Conservation (phyloP, 2,888 invertebrate species). For the Lasioglossum morio region DNA sequence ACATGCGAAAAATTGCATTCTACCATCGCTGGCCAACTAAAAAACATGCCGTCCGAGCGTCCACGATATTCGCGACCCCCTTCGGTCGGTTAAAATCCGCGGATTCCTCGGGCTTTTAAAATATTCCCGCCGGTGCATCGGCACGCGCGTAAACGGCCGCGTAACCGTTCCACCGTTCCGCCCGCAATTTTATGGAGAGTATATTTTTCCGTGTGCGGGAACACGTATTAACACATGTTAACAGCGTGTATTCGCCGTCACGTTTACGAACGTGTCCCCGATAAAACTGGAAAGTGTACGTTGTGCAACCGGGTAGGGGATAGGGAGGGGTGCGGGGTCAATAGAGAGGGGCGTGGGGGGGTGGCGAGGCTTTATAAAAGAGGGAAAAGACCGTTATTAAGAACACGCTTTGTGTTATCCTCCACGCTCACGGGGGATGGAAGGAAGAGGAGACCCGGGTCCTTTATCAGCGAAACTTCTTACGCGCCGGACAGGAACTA, state of each 20-base stretch:
- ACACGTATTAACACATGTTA: slow-evolving; percentile 41
- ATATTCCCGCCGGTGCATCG: slow-evolving; percentile 2
- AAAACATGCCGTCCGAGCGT: neutral
- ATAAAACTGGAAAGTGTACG: slow-evolving; percentile 48
- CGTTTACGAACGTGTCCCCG: slow-evolving; percentile 36
- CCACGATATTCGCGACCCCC: neutral
- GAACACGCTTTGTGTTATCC: slow-evolving; percentile 55
- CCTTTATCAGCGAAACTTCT: slow-evolving; percentile 66
- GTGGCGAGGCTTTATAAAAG: slow-evolving; percentile 34
- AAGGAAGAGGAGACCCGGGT: slow-evolving; percentile 32
- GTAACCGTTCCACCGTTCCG: neutral
- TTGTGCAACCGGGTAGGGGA: neutral
- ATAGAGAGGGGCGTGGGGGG: neutral
- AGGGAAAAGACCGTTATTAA: slow-evolving; percentile 48
- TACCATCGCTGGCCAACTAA: neutral
- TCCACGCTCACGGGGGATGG: slow-evolving; percentile 17
- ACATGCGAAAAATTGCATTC: neutral
- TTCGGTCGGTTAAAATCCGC: neutral
- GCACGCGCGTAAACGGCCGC: slow-evolving; percentile 13
- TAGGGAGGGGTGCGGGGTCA: neutral
- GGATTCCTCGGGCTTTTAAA: slow-evolving; percentile 3
- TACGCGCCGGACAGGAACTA: slow-evolving; percentile 57
- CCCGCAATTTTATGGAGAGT: slow-evolving; percentile 5
- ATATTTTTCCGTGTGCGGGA: slow-evolving; percentile 8
- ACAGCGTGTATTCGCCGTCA: slow-evolving; percentile 6